phyloP scores from a whole-genome alignment of 1,140 invertebrate genomes.

The Adoxophyes honmai region DNA sequence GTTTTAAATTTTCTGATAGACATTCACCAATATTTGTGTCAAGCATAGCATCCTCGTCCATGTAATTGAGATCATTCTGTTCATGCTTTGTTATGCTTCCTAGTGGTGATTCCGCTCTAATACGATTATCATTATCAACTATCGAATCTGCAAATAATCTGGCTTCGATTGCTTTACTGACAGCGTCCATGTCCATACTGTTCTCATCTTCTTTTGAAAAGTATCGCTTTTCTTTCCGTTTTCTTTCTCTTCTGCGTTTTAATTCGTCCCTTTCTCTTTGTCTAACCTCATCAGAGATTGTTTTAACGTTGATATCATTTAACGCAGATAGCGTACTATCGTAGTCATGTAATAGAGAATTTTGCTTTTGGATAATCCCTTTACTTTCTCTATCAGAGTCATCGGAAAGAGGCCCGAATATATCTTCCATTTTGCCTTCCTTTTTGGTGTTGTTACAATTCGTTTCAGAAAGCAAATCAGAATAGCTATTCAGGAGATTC shows the following conservation, averaged over 20 bases:
- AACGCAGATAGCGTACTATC: constrained; percentile 25
- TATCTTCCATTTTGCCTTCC: constrained; percentile 90
- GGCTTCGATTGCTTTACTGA: constrained; percentile 87
- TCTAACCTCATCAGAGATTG: constrained; percentile 56
- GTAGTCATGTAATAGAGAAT: constrained; percentile 33
- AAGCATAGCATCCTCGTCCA: constrained; percentile 36
- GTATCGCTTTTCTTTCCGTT: constrained; percentile 80
- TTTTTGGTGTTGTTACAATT: constrained; percentile 71
- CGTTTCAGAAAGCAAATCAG: constrained; percentile 39
- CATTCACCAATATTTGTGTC: not conserved
- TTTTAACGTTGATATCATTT: constrained; percentile 24
- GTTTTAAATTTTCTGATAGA: not conserved
- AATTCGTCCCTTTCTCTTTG: constrained; percentile 75
- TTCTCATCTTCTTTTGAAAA: constrained; percentile 82
- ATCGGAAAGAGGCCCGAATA: constrained; percentile 91
- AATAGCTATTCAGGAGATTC: constrained; percentile 55
- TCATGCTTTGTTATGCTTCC: constrained; percentile 54
- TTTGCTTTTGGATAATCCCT: constrained; percentile 28
- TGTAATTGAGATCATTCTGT: constrained; percentile 79
- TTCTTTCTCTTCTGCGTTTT: constrained; percentile 83
- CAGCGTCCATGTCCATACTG: constrained; percentile 87
- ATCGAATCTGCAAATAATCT: constrained; percentile 82
- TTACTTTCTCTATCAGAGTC: constrained; percentile 75
- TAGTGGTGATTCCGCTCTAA: constrained; percentile 49
- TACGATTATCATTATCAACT: constrained; percentile 48